Percentiles rank a stretch among this genome's conserved stretches.
These are phyloP conservation scores for Papilio demoleus DNA, from an alignment of 2,888 invertebrate genomes.

Conservation along the genomic window DNA sequence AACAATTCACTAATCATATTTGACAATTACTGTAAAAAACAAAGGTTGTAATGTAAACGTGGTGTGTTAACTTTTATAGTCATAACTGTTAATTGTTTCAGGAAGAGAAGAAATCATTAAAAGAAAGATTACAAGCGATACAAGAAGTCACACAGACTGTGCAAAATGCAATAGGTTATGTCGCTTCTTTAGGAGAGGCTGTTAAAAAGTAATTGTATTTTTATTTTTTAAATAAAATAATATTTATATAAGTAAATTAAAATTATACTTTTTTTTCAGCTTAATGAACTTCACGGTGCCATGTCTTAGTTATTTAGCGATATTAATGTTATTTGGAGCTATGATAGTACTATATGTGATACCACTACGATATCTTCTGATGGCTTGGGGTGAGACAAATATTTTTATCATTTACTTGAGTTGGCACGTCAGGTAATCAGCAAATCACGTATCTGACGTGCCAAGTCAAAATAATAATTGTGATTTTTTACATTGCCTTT, in stretches of 20 bases:
- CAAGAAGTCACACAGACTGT: conserved; percentile 99
- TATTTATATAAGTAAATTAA: conserved; percentile 7
- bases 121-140: conserved; percentile 96
- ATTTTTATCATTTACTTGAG: background rate
- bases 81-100: conserved; percentile 57
- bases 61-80: background rate
- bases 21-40: too few relatives aligned
- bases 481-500: conserved; percentile 42
- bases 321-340: conserved; percentile 88
- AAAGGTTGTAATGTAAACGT: too few relatives aligned
- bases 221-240: conserved; percentile 23
- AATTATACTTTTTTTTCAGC: conserved; percentile 81
- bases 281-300: conserved; percentile 98
- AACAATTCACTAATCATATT: too few relatives aligned
- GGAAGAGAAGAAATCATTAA: conserved; percentile 98
- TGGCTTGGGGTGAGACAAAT: conserved; percentile 92
- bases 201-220: conserved; percentile 92
- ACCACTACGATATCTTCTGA: conserved; percentile 93
- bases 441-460: background rate
- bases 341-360: conserved; percentile 93
- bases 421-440: background rate
- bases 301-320: conserved; percentile 96
- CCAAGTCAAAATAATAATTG: background rate
- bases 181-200: conserved; percentile 96
- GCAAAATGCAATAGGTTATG: conserved; percentile 96